Evolutionary conservation across 2,113 vertebrate species (phyloP).

Genomic region (Rutilus rutilus): DNA sequence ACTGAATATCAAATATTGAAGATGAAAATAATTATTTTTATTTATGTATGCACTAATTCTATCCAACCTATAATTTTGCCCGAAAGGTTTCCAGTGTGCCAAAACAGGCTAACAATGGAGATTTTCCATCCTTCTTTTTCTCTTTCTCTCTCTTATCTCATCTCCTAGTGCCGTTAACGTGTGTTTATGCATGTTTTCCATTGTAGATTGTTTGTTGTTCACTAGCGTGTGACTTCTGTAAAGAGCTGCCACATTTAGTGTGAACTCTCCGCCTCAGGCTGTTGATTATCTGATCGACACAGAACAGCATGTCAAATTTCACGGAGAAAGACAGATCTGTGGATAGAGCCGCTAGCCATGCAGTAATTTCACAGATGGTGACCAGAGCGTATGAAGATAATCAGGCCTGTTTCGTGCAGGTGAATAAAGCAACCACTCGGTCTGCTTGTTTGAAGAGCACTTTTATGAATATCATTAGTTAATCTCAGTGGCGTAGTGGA

Average conservation of each 20-base stretch:
- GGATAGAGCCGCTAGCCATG: background rate
- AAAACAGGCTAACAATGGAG: background rate
- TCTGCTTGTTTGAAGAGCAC: background rate
- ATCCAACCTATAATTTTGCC: background rate
- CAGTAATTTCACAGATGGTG: conserved; percentile 35
- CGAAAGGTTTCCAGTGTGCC: background rate
- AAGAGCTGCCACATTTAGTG: background rate
- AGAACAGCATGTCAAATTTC: background rate
- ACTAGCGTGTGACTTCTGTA: background rate
- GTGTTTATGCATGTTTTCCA: conserved; percentile 31
- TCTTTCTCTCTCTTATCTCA: conserved; percentile 5
- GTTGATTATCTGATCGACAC: conserved; percentile 8
- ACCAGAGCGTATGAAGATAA: background rate
- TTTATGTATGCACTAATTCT: background rate
- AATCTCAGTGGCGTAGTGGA: too few species aligned
- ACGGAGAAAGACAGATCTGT: conserved; percentile 7
- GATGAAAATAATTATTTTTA: background rate
- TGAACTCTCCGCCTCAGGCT: background rate
- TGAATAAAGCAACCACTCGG: background rate
- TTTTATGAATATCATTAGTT: background rate
- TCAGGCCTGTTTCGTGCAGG: conserved; percentile 10
- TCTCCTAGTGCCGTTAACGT: background rate
- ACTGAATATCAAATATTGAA: background rate
- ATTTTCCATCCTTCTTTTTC: too few species aligned
- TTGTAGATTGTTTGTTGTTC: conserved; percentile 22